Conservation (phyloP, 2,888 invertebrate species). For the Caenorhabditis sp. region DNA sequence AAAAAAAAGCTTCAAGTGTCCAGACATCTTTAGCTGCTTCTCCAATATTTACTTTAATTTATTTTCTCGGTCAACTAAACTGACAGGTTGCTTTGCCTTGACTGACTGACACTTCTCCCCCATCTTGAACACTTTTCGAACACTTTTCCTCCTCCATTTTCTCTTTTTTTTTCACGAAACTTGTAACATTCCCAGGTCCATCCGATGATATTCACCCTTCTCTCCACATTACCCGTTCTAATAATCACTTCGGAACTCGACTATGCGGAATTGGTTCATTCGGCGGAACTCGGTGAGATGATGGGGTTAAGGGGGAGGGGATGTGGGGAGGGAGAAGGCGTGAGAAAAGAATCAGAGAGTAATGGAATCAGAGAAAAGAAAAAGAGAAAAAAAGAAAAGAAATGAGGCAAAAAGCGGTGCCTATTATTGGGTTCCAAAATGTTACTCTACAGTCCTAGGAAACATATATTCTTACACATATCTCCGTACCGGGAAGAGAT, state of each 20-base stretch:
- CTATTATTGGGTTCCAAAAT: too few species aligned
- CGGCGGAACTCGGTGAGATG: slow-evolving; percentile 42
- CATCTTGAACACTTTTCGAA: too few species aligned
- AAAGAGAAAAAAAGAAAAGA: background rate
- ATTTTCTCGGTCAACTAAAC: background rate
- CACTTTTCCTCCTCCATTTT: background rate
- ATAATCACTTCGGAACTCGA: slow-evolving; percentile 62
- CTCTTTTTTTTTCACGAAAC: too few species aligned
- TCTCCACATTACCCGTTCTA: slow-evolving; percentile 60
- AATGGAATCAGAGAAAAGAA: background rate
- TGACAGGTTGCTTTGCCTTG: too few species aligned
- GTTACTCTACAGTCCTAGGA: too few species aligned
- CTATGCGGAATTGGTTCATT: slow-evolving; percentile 47
- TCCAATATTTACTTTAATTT: slow-evolving; percentile 10
- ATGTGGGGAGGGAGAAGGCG: too few species aligned
- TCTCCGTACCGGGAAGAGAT: too few species aligned
- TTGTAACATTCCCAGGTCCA: background rate
- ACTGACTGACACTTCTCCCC: slow-evolving; percentile 36
- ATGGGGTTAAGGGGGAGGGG: too few species aligned
- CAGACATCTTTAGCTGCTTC: too few species aligned
- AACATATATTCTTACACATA: too few species aligned
- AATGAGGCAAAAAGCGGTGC: background rate
- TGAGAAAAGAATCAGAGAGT: background rate
- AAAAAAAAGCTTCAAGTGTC: too few species aligned
- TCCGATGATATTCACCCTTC: slow-evolving; percentile 58